phyloP scores from a whole-genome alignment of 2,888 invertebrate genomes.

The Synergus itoensis region DNA sequence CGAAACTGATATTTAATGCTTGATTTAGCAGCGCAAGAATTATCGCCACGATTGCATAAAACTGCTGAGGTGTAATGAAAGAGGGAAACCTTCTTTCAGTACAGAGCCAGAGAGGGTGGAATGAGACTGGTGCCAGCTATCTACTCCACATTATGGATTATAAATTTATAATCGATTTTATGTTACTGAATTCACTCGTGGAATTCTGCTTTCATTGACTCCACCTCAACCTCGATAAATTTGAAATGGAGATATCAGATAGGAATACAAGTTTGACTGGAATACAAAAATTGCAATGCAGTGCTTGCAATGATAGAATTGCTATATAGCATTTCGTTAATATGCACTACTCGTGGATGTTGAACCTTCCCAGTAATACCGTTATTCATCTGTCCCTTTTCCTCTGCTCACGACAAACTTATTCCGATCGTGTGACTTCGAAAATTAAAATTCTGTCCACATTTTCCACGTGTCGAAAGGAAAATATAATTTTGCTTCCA shows the following conservation, averaged over 20 bases:
- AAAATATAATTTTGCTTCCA: neutral
- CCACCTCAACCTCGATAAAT: neutral
- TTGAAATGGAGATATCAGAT: slow-evolving; percentile 38
- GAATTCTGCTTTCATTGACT: neutral
- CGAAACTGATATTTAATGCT: slow-evolving; percentile 18
- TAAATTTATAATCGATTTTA: slow-evolving; percentile 17
- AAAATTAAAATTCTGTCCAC: slow-evolving; percentile 27
- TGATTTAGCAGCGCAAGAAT: slow-evolving; percentile 26
- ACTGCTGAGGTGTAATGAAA: neutral
- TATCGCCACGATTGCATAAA: slow-evolving; percentile 10
- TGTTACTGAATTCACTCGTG: neutral
- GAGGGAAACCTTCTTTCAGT: neutral
- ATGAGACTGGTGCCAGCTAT: neutral
- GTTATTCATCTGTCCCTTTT: neutral
- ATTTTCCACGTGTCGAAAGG: neutral
- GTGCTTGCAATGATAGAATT: neutral
- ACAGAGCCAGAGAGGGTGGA: slow-evolving; percentile 2
- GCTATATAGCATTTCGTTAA: slow-evolving; percentile 17
- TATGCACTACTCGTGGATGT: slow-evolving; percentile 31
- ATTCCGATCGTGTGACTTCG: neutral
- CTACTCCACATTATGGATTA: slow-evolving; percentile 7
- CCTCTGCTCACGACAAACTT: slow-evolving; percentile 16
- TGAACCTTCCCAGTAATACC: slow-evolving; percentile 27
- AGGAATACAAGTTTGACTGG: slow-evolving; percentile 15
- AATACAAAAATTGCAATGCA: slow-evolving; percentile 27